These are phyloP conservation scores for Mongoloraphidia duomilia DNA, from an alignment of 2,888 invertebrate genomes.

Conservation along the genomic window DNA sequence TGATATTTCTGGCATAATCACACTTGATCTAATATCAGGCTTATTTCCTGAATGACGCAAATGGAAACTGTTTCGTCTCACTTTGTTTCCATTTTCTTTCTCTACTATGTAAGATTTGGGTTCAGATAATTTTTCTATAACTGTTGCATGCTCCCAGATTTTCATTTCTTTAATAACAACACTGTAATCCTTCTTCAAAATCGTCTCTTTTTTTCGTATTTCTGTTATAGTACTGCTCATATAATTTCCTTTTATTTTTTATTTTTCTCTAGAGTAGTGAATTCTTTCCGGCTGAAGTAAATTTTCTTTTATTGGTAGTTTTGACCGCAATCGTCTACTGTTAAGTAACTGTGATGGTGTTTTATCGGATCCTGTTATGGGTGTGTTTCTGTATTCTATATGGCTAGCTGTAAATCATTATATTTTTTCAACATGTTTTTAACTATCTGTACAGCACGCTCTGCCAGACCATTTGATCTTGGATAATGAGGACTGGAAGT, in stretches of 20 bases:
- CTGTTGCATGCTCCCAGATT: constrained; percentile 7
- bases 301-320: constrained; percentile 9
- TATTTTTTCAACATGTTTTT: constrained; percentile 13
- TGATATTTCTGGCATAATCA: too few relatives aligned
- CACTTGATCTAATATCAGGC: too few relatives aligned
- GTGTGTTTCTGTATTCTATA: constrained; percentile 12
- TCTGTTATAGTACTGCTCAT: constrained; percentile 5
- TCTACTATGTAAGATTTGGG: constrained; percentile 5
- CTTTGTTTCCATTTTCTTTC: neutral
- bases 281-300: neutral
- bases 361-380: constrained; percentile 8
- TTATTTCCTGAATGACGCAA: too few relatives aligned
- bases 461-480: constrained; percentile 15
- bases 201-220: constrained; percentile 4
- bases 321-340: constrained; percentile 9
- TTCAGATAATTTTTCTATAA: constrained; percentile 1
- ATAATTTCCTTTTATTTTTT: constrained; percentile 1
- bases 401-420: constrained; percentile 5
- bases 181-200: constrained; percentile 7
- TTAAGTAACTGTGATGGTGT: constrained; percentile 12
- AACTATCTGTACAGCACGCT: constrained; percentile 12
- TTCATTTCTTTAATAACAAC: constrained; percentile 7
- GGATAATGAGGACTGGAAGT: constrained; percentile 15
- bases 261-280: neutral
- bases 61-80: constrained; percentile 5